Evolutionary conservation across 2,797 vertebrate species (phyloP), one percentile per base, ranked within the genome.

Genomic region (Thamnophis elegans): DNA sequence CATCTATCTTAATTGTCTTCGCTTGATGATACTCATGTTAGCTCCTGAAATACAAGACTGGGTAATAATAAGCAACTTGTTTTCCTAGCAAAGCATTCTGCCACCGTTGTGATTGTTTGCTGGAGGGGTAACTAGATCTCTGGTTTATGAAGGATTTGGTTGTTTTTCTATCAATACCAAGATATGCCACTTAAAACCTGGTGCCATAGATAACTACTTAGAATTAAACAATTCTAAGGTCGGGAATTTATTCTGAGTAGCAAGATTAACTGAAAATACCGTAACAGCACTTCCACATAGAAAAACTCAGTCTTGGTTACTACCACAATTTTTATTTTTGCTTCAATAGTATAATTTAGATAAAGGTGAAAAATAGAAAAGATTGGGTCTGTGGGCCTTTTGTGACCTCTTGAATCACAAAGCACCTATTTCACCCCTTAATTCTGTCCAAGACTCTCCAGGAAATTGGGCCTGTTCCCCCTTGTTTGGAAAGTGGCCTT

Each of bases 31-130:
- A 1, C 36, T 87, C 55, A 36, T 90, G 78, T 88, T 92, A 94
- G 68, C 26, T 59, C 92, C 42, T 91, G 73, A 94, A 94, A 92
- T 90, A 88, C 1, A 55, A 85, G 10, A 5, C 85, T 92, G 55
- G 93, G 89, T 93, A 90, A 90, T 94, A 53, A n/a, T n/a, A n/a
- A n/a, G n/a, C n/a, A n/a, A n/a, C 78, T 93, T 0, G 62, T 68
- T 91, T 93, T 88, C 87, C 73, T 95, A 91, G 85, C 88, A 95
- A 90, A 90, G 28, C 85, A 92, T 60, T 53, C 93, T 89, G 91
- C 93, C 92, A 93, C 87, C 92, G 60, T 16, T 87, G 94, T 56
- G 54, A 54, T 47, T 82, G 93, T 78, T 86, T 94, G 94, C 91
- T 90, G 36, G 92, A 89, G 1, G 88, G 42, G 4, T 36, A 78